Conservation (phyloP, 2,888 invertebrate genomes). For the Acanthosepion pharaonis region DNA sequence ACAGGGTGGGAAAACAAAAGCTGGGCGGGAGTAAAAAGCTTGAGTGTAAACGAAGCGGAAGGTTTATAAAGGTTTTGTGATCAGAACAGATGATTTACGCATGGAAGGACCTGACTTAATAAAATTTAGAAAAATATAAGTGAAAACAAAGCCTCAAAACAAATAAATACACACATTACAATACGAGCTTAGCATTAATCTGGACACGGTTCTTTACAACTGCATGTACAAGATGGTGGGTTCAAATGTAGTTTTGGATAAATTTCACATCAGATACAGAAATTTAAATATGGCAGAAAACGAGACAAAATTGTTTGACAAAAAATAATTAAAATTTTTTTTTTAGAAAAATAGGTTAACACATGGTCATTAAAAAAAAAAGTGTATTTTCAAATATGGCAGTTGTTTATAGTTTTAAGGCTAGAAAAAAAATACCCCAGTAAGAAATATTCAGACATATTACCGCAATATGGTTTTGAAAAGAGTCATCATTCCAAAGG, state of each 20-base stretch:
- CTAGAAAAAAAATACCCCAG: no score
- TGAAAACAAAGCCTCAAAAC: not conserved
- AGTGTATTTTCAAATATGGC: no score
- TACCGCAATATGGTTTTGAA: no score
- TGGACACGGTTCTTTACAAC: not conserved
- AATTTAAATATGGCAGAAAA: no score
- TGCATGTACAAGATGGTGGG: not conserved
- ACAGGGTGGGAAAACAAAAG: not conserved
- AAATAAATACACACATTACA: not conserved
- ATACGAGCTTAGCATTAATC: not conserved
- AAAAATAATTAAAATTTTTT: no score
- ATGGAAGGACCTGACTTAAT: not conserved
- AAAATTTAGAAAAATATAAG: not conserved
- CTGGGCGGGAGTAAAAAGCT: not conserved
- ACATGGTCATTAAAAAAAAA: no score
- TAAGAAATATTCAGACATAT: no score
- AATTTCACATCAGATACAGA: not conserved
- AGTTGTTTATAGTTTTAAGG: no score
- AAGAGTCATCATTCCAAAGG: no score
- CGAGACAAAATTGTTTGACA: no score
- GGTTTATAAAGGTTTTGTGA: conserved; percentile 5
- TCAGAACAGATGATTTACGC: not conserved
- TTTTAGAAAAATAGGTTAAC: no score
- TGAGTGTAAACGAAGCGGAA: not conserved
- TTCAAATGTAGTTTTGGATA: not conserved